These are phyloP conservation scores for Drosophila kanekoi DNA, from an alignment of 2,888 invertebrate genomes.

Conservation along the genomic window DNA sequence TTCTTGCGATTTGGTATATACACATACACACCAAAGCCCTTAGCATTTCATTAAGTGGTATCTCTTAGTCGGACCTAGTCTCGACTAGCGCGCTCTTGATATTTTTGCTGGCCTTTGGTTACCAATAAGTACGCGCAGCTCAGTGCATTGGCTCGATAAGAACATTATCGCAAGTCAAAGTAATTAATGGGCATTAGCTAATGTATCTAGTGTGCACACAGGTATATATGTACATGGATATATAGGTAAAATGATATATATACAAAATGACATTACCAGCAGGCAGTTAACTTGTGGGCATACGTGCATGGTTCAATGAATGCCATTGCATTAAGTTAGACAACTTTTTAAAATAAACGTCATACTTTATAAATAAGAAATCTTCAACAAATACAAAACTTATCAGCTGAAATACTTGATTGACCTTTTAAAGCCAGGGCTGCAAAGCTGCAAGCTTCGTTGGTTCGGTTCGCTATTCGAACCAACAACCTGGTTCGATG, in stretches of 20 bases:
- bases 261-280: conserved; percentile 6
- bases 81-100: too few relatives aligned
- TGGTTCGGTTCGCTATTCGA: too few relatives aligned
- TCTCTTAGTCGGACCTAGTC: too few relatives aligned
- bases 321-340: not conserved
- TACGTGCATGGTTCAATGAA: conserved; percentile 3
- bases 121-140: conserved; percentile 17
- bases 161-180: conserved; percentile 49
- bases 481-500: too few relatives aligned
- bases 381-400: not conserved
- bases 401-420: too few relatives aligned
- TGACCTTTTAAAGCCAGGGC: too few relatives aligned
- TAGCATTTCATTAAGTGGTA: too few relatives aligned
- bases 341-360: not conserved
- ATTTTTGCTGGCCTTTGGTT: conserved; percentile 12
- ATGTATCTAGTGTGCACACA: conserved; percentile 4
- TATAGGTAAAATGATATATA: conserved; percentile 1
- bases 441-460: too few relatives aligned
- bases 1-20: too few relatives aligned
- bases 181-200: conserved; percentile 43
- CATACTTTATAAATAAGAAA: not conserved
- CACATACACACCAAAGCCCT: too few relatives aligned
- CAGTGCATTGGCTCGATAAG: conserved; percentile 46
- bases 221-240: not conserved
- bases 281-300: conserved; percentile 1